Conservation (phyloP, 2,113 vertebrate species). For the Pterocles gutturalis region DNA sequence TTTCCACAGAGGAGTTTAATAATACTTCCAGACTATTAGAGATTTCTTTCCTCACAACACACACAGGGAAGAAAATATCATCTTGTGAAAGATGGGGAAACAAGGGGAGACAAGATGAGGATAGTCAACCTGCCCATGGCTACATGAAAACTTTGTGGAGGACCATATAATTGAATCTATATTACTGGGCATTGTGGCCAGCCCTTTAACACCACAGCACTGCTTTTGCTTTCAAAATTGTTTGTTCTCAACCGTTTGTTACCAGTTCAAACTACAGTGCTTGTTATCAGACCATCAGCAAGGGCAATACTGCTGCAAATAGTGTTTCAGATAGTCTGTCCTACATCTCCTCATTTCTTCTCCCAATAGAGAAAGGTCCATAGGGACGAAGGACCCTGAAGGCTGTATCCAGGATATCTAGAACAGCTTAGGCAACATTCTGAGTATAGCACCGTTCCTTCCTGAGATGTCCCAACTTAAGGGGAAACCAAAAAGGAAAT, state of each 20-base stretch:
- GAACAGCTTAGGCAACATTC: background rate
- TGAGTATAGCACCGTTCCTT: background rate
- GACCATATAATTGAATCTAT: background rate
- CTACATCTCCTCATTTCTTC: background rate
- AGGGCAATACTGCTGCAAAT: background rate
- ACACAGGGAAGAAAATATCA: background rate
- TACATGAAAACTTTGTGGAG: background rate
- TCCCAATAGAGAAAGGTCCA: background rate
- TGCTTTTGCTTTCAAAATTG: background rate
- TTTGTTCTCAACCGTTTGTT: background rate
- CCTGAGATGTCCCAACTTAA: background rate
- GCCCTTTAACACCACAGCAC: background rate
- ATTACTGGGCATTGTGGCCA: background rate
- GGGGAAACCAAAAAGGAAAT: background rate
- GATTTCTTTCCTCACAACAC: background rate
- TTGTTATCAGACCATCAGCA: background rate
- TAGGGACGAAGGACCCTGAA: background rate
- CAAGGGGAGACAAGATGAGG: background rate
- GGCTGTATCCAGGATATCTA: background rate
- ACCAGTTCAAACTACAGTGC: background rate
- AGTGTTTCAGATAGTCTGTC: background rate
- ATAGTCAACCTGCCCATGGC: background rate
- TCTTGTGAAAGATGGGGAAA: background rate
- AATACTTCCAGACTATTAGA: background rate
- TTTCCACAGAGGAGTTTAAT: background rate